Evolutionary conservation across 2,888 invertebrate genomes (phyloP).

Genomic region (Lasius platythorax): DNA sequence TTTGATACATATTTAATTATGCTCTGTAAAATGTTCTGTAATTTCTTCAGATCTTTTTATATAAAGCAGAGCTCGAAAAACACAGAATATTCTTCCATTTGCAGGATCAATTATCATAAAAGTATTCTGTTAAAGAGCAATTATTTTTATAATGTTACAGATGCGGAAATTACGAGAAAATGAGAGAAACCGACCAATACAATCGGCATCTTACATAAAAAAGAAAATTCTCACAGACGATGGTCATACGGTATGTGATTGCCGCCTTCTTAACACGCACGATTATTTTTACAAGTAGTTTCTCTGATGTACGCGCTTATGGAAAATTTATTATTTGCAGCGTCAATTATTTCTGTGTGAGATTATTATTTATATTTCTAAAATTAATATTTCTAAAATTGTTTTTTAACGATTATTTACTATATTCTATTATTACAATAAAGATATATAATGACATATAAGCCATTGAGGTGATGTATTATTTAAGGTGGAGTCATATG

Average conservation of each 20-base stretch:
- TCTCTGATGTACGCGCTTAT: neutral
- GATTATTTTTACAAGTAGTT: neutral
- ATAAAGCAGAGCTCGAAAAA: neutral
- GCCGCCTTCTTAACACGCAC: neutral
- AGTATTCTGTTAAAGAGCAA: neutral
- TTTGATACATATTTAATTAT: neutral
- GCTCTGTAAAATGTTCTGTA: neutral
- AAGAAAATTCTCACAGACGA: slow-evolving; percentile 77
- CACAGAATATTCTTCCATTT: neutral
- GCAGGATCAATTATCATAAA: neutral
- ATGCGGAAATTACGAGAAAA: slow-evolving; percentile 88
- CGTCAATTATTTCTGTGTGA: neutral
- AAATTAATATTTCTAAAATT: neutral
- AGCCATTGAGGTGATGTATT: slow-evolving; percentile 22
- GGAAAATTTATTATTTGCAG: neutral
- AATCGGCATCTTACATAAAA: slow-evolving; percentile 77
- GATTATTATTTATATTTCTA: neutral
- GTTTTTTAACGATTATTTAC: neutral
- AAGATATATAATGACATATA: slow-evolving; percentile 3
- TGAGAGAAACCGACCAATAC: slow-evolving; percentile 84
- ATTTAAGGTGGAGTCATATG: slow-evolving; percentile 78
- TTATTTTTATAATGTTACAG: slow-evolving; percentile 81
- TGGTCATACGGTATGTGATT: slow-evolving; percentile 75
- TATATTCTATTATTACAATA: slow-evolving; percentile 8
- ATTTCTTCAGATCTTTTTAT: neutral